These are phyloP conservation scores for Odobenus rosmarus DNA, from an alignment of 2,113 vertebrate species.

Conservation along the genomic window DNA sequence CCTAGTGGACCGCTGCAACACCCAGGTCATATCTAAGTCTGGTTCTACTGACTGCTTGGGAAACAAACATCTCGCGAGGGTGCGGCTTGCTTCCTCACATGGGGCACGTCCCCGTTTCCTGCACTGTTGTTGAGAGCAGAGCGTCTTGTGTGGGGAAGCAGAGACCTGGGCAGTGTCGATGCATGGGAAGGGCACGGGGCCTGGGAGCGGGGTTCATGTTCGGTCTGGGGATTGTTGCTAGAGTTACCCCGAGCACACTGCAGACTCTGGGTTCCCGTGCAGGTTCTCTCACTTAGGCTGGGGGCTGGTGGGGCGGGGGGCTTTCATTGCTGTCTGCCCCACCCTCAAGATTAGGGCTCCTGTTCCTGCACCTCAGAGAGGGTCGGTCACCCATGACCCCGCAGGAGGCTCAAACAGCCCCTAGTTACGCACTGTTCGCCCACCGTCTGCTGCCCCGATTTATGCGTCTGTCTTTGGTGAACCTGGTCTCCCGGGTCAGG, in stretches of 20 bases:
- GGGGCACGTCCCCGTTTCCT: no score
- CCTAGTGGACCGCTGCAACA: no score
- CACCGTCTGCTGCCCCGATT: no score
- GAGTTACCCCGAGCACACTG: background rate
- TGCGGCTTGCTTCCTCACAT: no score
- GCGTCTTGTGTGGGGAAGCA: no score
- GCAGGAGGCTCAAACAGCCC: background rate
- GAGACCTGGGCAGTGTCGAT: no score
- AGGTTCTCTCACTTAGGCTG: background rate
- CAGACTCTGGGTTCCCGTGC: background rate
- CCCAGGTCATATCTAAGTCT: no score
- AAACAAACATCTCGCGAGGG: no score
- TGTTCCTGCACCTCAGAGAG: background rate
- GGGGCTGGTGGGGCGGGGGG: background rate
- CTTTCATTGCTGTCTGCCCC: background rate
- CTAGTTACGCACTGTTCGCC: background rate
- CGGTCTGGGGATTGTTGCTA: no score
- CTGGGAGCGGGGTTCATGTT: background rate
- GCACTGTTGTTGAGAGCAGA: no score
- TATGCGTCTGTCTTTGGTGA: background rate
- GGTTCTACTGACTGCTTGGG: no score
- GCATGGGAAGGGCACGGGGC: background rate
- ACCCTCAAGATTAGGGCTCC: background rate
- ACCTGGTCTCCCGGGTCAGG: background rate
- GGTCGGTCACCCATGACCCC: background rate